Percentiles rank a stretch among this genome's conserved stretches.
phyloP scores from a whole-genome alignment of 1,140 invertebrate species.

The Brachionus rotundiformis region DNA sequence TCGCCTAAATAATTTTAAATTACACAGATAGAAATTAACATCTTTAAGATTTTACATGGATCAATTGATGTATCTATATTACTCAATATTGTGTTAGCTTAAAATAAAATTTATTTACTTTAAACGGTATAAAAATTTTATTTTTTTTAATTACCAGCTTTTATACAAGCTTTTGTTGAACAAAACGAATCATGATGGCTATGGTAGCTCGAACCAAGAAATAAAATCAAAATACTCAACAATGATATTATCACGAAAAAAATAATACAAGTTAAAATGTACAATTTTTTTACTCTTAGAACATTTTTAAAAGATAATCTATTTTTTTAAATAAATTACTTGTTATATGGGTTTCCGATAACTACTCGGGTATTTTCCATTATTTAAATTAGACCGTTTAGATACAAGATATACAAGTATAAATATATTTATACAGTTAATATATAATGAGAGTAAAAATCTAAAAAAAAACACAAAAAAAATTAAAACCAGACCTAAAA shows the following conservation, averaged over 20 bases:
- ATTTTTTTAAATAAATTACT: background rate
- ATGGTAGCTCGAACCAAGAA: background rate
- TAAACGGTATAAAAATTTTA: background rate
- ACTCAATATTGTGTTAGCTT: slow-evolving; percentile 29
- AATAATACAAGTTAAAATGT: background rate
- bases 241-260: background rate
- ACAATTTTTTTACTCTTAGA: background rate
- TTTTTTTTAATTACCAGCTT: slow-evolving; percentile 30
- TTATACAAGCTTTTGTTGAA: slow-evolving; percentile 34
- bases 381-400: too few relatives aligned
- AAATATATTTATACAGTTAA: too few relatives aligned
- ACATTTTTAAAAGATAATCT: background rate
- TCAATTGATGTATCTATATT: background rate
- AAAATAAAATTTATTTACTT: background rate
- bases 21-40: background rate
- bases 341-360: background rate
- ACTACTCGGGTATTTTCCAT: background rate
- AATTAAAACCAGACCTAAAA: background rate
- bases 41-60: slow-evolving; percentile 2
- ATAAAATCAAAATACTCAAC: background rate
- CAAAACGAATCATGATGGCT: background rate
- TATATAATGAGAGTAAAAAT: background rate
- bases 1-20: slow-evolving; percentile 14
- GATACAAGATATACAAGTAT: too few relatives aligned
- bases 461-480: background rate